phyloP scores from a whole-genome alignment of 2,888 invertebrate species.

The Polylopha cassiicola region DNA sequence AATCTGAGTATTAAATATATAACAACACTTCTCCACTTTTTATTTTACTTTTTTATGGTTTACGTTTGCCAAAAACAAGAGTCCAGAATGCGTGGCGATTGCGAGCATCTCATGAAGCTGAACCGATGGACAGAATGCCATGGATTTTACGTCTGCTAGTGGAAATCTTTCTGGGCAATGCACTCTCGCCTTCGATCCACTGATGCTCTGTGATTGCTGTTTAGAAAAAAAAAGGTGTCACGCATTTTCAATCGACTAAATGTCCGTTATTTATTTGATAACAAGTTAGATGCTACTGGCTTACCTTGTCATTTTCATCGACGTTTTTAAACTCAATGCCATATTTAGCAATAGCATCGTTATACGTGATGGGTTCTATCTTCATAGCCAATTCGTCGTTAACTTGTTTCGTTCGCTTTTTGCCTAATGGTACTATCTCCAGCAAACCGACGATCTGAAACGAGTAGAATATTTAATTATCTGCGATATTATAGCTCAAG shows the following conservation, averaged over 20 bases:
- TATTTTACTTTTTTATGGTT: background rate
- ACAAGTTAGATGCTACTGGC: slow-evolving; percentile 3
- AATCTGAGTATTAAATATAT: too few relatives aligned
- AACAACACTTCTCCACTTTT: background rate
- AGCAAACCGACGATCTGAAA: slow-evolving; percentile 42
- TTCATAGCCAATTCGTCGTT: slow-evolving; percentile 50
- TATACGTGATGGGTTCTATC: slow-evolving; percentile 65
- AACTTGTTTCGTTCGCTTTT: slow-evolving; percentile 39
- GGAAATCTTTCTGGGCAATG: slow-evolving; percentile 55
- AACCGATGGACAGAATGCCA: slow-evolving; percentile 51
- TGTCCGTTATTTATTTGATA: too few relatives aligned
- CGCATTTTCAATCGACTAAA: background rate
- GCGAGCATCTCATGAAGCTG: slow-evolving; percentile 47
- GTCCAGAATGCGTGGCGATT: slow-evolving; percentile 53
- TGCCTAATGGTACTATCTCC: slow-evolving; percentile 40
- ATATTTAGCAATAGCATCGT: slow-evolving; percentile 61
- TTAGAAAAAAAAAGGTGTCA: slow-evolving; percentile 20
- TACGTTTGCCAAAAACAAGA: slow-evolving; percentile 46
- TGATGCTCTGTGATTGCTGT: slow-evolving; percentile 26
- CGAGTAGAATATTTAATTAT: slow-evolving; percentile 2
- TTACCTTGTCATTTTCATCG: slow-evolving; percentile 41
- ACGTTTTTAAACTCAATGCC: slow-evolving; percentile 55
- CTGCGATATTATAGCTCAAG: too few relatives aligned
- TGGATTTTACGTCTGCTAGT: slow-evolving; percentile 47
- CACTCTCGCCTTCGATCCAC: slow-evolving; percentile 29